Evolutionary conservation across 2,113 vertebrate genomes (phyloP).

Genomic region (Leptosomus discolor): DNA sequence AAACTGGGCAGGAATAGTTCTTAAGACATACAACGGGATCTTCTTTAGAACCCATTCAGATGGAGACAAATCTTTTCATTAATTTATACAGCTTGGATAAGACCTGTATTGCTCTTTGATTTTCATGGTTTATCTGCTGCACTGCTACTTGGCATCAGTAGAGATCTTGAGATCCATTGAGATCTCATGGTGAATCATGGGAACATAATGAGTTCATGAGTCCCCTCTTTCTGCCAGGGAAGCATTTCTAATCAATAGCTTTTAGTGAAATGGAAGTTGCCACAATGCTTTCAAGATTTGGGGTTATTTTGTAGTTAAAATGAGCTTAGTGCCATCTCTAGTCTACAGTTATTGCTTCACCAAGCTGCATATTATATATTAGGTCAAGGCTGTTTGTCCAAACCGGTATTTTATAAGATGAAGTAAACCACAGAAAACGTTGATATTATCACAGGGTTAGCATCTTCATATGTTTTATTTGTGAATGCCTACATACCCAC

Average conservation of each 20-base stretch:
- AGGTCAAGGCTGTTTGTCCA: not conserved
- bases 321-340: not conserved
- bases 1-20: not conserved
- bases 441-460: not conserved
- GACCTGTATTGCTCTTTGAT: not conserved
- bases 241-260: conserved; percentile 31
- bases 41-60: not conserved
- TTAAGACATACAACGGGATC: not conserved
- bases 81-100: not conserved
- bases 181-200: not conserved
- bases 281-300: not conserved
- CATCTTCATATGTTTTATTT: not conserved
- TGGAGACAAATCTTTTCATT: not conserved
- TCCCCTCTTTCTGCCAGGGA: not conserved
- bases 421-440: not conserved
- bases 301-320: not conserved
- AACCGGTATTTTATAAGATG: not conserved
- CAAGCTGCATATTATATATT: not conserved
- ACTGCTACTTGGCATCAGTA: not conserved
- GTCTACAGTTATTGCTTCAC: not conserved
- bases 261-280: conserved; percentile 38
- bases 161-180: not conserved
- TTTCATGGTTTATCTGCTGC: not conserved
- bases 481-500: not conserved
- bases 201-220: not conserved